Evolutionary conservation across 2,797 vertebrate species (phyloP).

Genomic region (Vireo griseus): DNA sequence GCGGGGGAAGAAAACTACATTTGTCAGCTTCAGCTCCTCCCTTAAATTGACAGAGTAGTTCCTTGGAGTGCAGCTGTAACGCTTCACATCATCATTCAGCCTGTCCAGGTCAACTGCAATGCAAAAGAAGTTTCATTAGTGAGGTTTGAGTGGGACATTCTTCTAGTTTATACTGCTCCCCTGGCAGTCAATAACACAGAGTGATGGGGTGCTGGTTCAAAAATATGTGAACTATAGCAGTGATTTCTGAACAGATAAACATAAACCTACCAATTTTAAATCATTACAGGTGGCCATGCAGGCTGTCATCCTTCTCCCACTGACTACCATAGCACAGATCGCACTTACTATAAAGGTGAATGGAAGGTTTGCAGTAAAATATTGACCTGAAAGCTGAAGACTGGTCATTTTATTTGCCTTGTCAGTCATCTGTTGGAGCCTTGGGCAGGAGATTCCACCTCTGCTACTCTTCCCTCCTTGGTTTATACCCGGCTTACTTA

Average conservation of each 20-base stretch:
- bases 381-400: not conserved
- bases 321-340: not conserved
- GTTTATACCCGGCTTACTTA: not conserved
- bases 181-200: not conserved
- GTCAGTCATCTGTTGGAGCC: not conserved
- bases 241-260: not conserved
- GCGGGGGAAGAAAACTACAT: slow-evolving; percentile 91
- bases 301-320: not conserved
- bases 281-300: not conserved
- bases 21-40: slow-evolving; percentile 88
- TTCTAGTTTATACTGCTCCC: not conserved
- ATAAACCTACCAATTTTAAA: not conserved
- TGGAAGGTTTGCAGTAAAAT: not conserved
- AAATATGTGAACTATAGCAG: not conserved
- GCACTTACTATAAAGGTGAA: not conserved
- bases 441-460: not conserved
- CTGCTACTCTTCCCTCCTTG: not conserved
- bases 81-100: slow-evolving; percentile 90
- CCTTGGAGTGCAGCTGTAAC: slow-evolving; percentile 93
- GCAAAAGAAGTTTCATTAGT: slow-evolving; percentile 8
- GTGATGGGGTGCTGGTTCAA: not conserved
- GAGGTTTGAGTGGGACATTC: not conserved
- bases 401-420: not conserved
- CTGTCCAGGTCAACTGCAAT: slow-evolving; percentile 90
- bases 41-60: slow-evolving; percentile 94